phyloP scores from a whole-genome alignment of 2,113 vertebrate species.

The Picathartes gymnocephalus region DNA sequence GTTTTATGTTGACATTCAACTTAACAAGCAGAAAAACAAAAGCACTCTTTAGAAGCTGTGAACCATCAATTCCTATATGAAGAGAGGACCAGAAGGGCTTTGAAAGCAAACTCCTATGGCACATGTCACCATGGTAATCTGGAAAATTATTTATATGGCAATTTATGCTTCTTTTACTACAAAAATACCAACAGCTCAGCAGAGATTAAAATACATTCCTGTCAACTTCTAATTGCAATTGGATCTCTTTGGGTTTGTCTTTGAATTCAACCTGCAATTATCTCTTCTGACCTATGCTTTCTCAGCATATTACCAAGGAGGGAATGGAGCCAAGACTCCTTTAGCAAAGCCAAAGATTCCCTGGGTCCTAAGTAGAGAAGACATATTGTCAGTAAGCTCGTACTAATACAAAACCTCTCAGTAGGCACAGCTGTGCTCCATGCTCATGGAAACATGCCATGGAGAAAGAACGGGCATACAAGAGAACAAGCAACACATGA shows the following conservation, averaged over 20 bases:
- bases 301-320: background rate
- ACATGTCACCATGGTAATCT: background rate
- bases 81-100: background rate
- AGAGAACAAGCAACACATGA: background rate
- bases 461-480: background rate
- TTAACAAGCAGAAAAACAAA: background rate
- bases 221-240: background rate
- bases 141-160: background rate
- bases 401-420: background rate
- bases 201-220: background rate
- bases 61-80: background rate
- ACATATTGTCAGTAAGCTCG: background rate
- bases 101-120: background rate
- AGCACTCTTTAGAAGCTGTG: background rate
- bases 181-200: background rate
- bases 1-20: background rate
- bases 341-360: background rate
- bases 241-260: background rate
- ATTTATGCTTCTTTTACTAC: background rate
- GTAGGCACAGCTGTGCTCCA: background rate
- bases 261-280: background rate
- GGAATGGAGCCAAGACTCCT: background rate
- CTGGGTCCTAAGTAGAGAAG: background rate
- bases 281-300: background rate
- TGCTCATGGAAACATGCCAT: background rate